Conservation (phyloP, 2,113 vertebrate genomes). For the Coptodon rendalli region DNA sequence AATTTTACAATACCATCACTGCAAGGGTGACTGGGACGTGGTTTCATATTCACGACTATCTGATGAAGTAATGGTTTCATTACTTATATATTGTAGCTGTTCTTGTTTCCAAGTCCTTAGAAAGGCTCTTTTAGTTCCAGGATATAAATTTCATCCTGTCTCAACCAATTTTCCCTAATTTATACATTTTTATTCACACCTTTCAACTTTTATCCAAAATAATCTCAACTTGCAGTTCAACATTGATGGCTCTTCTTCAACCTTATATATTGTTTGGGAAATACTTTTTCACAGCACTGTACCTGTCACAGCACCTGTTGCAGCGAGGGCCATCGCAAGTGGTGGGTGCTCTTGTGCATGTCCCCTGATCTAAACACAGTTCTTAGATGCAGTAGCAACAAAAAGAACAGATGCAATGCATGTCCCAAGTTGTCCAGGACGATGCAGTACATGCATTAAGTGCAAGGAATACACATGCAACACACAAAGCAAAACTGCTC, state of each 20-base stretch:
- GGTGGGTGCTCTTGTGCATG: neutral
- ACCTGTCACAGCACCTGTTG: neutral
- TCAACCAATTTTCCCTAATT: neutral
- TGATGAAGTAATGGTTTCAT: neutral
- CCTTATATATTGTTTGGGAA: neutral
- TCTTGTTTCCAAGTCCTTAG: neutral
- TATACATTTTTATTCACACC: neutral
- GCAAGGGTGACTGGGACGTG: neutral
- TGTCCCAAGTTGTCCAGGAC: rapidly evolving
- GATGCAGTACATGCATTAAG: neutral
- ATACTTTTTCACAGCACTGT: neutral
- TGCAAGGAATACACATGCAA: neutral
- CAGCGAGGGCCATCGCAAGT: neutral
- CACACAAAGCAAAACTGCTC: neutral
- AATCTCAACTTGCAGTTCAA: neutral
- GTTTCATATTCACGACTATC: rapidly evolving
- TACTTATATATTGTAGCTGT: neutral
- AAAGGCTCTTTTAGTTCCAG: neutral
- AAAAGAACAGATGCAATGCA: neutral
- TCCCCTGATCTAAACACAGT: neutral
- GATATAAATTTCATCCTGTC: neutral
- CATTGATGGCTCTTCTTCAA: rapidly evolving
- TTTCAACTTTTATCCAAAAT: neutral
- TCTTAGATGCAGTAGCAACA: rapidly evolving
- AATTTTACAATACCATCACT: neutral